A percentile compares a stretch with the other conserved stretches of the same genome.
Evolutionary conservation across 2,797 vertebrate genomes (phyloP).

Genomic region (Scomberomorus guttatus): DNA sequence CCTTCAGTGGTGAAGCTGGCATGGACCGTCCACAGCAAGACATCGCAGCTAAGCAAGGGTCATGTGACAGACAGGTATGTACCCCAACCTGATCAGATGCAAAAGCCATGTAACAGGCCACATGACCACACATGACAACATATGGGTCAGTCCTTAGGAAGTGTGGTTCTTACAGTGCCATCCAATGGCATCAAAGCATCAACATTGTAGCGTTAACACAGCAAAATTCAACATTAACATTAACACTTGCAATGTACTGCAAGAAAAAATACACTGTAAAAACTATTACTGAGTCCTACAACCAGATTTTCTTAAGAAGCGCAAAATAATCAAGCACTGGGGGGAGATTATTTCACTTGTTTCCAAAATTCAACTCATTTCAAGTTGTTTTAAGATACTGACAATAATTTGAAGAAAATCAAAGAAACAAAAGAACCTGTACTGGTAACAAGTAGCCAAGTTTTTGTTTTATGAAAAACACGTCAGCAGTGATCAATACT

Average conservation of each 20-base stretch:
- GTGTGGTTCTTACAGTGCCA: neutral
- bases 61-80: neutral
- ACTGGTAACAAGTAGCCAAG: neutral
- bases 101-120: neutral
- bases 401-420: constrained; percentile 5
- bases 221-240: neutral
- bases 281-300: neutral
- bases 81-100: neutral
- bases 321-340: neutral
- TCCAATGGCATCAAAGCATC: neutral
- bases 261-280: neutral
- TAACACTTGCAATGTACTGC: neutral
- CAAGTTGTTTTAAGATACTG: constrained; percentile 2
- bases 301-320: too few species aligned
- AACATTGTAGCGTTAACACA: neutral
- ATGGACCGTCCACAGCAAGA: neutral
- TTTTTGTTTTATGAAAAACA: constrained; percentile 16
- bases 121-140: neutral
- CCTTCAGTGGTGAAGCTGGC: too few species aligned
- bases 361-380: too few species aligned
- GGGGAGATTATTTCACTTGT: too few species aligned
- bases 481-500: constrained; percentile 4
- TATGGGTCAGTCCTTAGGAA: neutral
- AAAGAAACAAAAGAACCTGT: neutral
- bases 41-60: neutral